phyloP scores from a whole-genome alignment of 2,113 vertebrate species.

The Danionella cerebrum region DNA sequence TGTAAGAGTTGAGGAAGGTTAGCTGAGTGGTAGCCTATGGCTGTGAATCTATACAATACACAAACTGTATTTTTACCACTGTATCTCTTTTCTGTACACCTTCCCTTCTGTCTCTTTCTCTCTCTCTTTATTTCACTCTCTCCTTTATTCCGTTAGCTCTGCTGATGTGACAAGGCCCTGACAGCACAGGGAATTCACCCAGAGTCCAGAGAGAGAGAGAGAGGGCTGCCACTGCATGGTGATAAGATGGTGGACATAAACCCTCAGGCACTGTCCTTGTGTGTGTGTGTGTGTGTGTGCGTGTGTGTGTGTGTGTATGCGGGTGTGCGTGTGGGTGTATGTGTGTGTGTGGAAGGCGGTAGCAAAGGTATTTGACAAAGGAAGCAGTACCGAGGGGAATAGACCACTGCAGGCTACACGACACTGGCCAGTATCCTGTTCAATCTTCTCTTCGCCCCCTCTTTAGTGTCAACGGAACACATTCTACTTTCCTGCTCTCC shows the following conservation, averaged over 20 bases:
- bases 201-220: conserved; percentile 28
- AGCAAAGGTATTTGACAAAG: conserved; percentile 30
- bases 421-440: conserved; percentile 6
- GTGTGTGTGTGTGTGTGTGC: neutral
- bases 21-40: conserved; percentile 15
- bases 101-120: neutral
- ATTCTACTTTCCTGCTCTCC: neutral
- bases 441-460: conserved; percentile 3
- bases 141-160: conserved; percentile 22
- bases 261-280: conserved; percentile 27
- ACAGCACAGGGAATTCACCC: conserved; percentile 28
- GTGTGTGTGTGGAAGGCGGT: neutral
- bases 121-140: neutral
- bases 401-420: conserved; percentile 21
- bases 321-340: neutral
- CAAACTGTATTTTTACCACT: conserved; percentile 4
- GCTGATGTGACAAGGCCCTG: conserved; percentile 14
- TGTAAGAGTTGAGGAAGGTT: conserved; percentile 3
- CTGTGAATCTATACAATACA: conserved; percentile 17
- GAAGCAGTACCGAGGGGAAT: conserved; percentile 16
- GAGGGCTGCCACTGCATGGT: conserved; percentile 35
- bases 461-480: neutral
- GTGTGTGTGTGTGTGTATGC: neutral
- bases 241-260: conserved; percentile 37
- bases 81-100: neutral